phyloP scores from a whole-genome alignment of 2,113 vertebrate genomes.

The Carettochelys insculpta region DNA sequence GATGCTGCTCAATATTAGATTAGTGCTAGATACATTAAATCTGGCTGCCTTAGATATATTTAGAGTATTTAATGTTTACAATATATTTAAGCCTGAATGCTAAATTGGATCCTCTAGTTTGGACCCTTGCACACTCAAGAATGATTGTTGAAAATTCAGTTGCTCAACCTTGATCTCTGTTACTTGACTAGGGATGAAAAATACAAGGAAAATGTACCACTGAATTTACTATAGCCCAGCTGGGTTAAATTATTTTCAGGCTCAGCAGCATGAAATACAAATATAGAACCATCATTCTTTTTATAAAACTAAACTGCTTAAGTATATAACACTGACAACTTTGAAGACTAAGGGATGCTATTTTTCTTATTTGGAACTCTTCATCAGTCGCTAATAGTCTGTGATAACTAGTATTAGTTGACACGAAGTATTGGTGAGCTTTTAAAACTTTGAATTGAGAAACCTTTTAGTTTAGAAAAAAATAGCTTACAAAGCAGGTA shows the following conservation, averaged over 20 bases:
- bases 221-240: neutral
- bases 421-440: neutral
- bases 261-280: neutral
- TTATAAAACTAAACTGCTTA: neutral
- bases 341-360: neutral
- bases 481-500: neutral
- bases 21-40: neutral
- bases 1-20: neutral
- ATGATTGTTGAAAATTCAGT: neutral
- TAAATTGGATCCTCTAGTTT: neutral
- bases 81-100: neutral
- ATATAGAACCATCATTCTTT: slow-evolving; percentile 5
- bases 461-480: neutral
- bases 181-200: neutral
- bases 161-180: neutral
- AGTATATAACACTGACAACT: neutral
- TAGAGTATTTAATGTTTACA: neutral
- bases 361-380: neutral
- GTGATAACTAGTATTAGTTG: neutral
- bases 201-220: neutral
- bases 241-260: slow-evolving; percentile 7
- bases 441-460: neutral
- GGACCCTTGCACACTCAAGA: neutral
- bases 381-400: neutral
- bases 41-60: neutral